Evolutionary conservation across 2,797 vertebrate genomes (phyloP).

Genomic region (Gallinago solitaria): DNA sequence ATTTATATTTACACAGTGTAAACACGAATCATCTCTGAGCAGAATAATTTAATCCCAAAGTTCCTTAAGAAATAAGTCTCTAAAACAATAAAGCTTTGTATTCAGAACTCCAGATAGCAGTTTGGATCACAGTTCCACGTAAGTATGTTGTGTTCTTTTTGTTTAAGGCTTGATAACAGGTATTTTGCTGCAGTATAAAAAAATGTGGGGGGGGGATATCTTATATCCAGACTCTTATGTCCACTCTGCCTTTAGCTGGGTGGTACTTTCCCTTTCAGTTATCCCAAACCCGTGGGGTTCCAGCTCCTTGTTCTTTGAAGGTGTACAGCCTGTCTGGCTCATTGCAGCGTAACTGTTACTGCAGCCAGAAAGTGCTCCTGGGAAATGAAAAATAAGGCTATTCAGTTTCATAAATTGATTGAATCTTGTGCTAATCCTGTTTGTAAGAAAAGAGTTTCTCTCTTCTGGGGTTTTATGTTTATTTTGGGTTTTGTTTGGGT

Average conservation of each 20-base stretch:
- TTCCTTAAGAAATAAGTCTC: background rate
- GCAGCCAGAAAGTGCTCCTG: background rate
- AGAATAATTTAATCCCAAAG: background rate
- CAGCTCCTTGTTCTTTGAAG: background rate
- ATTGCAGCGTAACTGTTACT: background rate
- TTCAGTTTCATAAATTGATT: background rate
- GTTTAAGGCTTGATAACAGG: background rate
- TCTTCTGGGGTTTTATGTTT: background rate
- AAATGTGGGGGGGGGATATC: background rate
- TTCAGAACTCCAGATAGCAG: background rate
- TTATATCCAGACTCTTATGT: background rate
- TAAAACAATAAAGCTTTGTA: slow-evolving; percentile 27
- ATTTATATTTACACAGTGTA: background rate
- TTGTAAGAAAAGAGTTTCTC: background rate
- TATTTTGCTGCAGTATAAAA: background rate
- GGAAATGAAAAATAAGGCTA: background rate
- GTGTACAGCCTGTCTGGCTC: background rate
- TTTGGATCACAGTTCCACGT: background rate
- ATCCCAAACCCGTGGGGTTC: background rate
- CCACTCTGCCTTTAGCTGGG: background rate
- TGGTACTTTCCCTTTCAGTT: background rate
- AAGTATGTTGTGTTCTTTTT: slow-evolving; percentile 31
- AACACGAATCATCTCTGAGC: background rate
- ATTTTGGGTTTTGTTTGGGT: background rate
- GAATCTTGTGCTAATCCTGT: background rate